Base-by-base conservation (phyloP, 2,113 vertebrate species). In the Ciconia stormi region DNA sequence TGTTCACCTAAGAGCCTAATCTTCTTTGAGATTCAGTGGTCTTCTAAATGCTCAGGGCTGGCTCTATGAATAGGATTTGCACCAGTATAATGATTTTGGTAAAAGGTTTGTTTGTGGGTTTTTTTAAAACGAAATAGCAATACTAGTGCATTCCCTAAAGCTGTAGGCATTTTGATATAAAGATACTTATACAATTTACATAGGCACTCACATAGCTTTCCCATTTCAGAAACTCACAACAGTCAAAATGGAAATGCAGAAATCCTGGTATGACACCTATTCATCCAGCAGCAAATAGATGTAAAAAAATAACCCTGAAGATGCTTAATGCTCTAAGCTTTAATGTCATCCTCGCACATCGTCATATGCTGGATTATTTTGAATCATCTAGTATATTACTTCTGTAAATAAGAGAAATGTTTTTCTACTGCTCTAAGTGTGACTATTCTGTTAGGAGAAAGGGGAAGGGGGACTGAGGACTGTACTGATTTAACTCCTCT, bases 231-330 rank as follows among this genome's bases (percentile, higher is more conserved):
- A 89, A 73, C 15, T 26, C 32, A 61, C 77, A 86, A 16, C 26
- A 72, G 58, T 73, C 89, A 81, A 92, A 95, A 58, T 34, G 53
- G 53, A 93, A 89, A 87, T 89, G 53, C 66, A 86, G 61, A 96
- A 61, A 23, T 73, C 69, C 63, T 47, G 7, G 14, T 77, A 32
- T 66, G 34, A 62, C 77, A 89, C 55, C 32, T 78, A 18, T 55
- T 89, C 29, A 36, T 81, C 84, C 53, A 82, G 73, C 46, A 90
- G 53, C 78, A 91, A 87, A 95, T 62, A 66, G 3, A 66, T n/a
- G 7, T n/a, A 13, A 70, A 94, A 87, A 87, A 91, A 40, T 25
- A n/a, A 59, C 6, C 2, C 30, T 81, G 42, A 74, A 58, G 0
- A 38, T 66, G 50, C 44, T 70, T 40, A 34, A 53, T 78, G 63